Evolutionary conservation across 1,140 invertebrate genomes (phyloP).

Genomic region (Trachymyrmex cornetzi): DNA sequence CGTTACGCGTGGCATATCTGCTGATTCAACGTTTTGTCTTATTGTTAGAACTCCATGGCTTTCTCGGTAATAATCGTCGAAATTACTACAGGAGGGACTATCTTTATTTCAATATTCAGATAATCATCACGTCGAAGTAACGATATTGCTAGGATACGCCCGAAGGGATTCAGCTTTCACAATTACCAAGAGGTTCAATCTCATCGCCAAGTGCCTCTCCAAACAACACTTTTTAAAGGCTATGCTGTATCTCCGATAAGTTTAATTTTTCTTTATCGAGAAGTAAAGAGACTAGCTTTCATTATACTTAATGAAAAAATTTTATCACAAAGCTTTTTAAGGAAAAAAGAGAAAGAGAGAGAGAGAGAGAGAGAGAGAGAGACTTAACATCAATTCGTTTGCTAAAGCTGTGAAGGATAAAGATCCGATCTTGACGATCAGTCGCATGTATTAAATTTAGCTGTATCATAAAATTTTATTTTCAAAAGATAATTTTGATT

Average conservation of each 20-base stretch:
- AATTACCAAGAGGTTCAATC: background rate
- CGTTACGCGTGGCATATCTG: slow-evolving; percentile 14
- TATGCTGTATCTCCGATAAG: background rate
- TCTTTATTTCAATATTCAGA: slow-evolving; percentile 13
- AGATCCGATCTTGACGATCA: background rate
- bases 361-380: background rate
- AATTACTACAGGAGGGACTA: background rate
- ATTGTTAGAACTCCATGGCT: background rate
- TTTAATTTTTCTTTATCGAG: background rate
- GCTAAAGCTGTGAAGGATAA: too few species aligned
- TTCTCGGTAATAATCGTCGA: slow-evolving; percentile 1
- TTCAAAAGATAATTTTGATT: background rate
- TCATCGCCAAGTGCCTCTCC: background rate
- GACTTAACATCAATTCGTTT: background rate
- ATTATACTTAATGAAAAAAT: background rate
- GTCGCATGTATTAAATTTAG: background rate
- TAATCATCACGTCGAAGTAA: background rate
- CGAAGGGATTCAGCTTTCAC: background rate
- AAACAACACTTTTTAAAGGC: background rate
- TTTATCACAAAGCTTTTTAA: background rate
- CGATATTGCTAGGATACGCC: background rate
- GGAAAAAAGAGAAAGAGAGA: background rate
- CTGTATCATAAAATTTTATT: slow-evolving; percentile 6
- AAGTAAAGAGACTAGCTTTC: slow-evolving; percentile 2
- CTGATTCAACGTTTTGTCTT: slow-evolving; percentile 39